Evolutionary conservation across 1,140 invertebrate genomes (phyloP).

Genomic region (Euura lappo): DNA sequence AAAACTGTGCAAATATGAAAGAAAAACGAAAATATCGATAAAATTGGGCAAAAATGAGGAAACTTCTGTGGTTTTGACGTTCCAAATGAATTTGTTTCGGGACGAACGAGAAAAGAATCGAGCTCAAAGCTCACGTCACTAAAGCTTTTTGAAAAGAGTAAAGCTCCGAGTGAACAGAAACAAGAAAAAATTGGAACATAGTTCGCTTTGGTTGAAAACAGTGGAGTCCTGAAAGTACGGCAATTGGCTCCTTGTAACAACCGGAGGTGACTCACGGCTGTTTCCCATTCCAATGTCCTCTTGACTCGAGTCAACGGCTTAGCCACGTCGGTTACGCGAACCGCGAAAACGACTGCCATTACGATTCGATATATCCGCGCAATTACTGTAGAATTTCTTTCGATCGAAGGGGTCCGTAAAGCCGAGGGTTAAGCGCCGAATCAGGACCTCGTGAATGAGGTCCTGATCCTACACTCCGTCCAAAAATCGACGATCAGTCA

Average conservation of each 20-base stretch:
- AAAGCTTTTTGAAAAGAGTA: too few species aligned
- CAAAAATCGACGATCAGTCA: too few species aligned
- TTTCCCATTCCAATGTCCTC: conserved; percentile 36
- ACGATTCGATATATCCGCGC: conserved; percentile 12
- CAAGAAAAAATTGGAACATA: too few species aligned
- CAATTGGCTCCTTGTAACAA: conserved; percentile 7
- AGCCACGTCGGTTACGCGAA: conserved; percentile 47
- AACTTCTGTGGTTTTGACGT: too few species aligned
- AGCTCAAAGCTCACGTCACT: too few species aligned
- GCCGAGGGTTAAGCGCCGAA: background rate
- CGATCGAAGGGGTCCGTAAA: background rate
- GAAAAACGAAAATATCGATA: too few species aligned
- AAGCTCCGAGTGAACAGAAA: too few species aligned
- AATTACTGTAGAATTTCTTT: background rate
- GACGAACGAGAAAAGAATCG: too few species aligned
- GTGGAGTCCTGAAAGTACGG: background rate
- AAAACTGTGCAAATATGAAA: too few species aligned
- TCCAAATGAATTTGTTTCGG: too few species aligned
- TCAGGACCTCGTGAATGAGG: background rate
- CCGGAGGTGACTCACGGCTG: conserved; percentile 46
- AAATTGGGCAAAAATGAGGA: too few species aligned
- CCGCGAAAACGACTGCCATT: conserved; percentile 50
- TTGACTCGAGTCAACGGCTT: conserved; percentile 46
- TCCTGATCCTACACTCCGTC: too few species aligned
- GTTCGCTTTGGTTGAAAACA: background rate